phyloP scores from a whole-genome alignment of 2,113 vertebrate genomes.

The Tenrec ecaudatus region DNA sequence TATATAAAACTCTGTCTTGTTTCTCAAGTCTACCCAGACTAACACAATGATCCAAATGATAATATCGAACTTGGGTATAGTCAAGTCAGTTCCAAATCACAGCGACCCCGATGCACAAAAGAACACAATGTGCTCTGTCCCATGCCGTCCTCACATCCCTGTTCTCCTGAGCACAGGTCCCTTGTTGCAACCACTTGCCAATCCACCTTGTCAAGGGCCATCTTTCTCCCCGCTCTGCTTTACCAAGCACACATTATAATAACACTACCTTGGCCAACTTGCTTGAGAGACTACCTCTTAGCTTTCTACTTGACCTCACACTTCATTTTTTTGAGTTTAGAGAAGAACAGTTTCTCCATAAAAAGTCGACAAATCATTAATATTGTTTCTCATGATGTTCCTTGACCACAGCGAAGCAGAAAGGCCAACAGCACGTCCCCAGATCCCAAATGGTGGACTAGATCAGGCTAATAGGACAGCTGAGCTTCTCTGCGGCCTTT shows the following conservation, averaged over 20 bases:
- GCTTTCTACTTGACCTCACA: background rate
- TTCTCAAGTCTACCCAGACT: too few relatives aligned
- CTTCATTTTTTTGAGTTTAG: background rate
- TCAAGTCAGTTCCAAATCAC: too few relatives aligned
- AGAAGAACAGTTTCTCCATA: background rate
- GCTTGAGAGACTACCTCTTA: background rate
- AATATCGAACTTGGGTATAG: too few relatives aligned
- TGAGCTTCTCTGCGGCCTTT: constrained; percentile 56
- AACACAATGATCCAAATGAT: too few relatives aligned
- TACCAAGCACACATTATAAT: background rate
- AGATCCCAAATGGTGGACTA: constrained; percentile 32
- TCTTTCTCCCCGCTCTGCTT: too few relatives aligned
- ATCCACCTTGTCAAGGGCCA: too few relatives aligned
- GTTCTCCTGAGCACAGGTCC: too few relatives aligned
- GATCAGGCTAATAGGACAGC: constrained; percentile 64
- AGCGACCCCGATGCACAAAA: too few relatives aligned
- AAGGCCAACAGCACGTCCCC: constrained; percentile 55
- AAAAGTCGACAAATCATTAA: background rate
- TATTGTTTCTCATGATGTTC: constrained; percentile 39
- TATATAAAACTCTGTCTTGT: too few relatives aligned
- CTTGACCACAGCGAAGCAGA: constrained; percentile 35
- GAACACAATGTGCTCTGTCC: too few relatives aligned
- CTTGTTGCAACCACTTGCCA: too few relatives aligned
- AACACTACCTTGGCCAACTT: background rate
- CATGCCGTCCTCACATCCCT: too few relatives aligned